Evolutionary conservation across 2,797 vertebrate genomes (phyloP).

Genomic region (Neoniphon sammara): DNA sequence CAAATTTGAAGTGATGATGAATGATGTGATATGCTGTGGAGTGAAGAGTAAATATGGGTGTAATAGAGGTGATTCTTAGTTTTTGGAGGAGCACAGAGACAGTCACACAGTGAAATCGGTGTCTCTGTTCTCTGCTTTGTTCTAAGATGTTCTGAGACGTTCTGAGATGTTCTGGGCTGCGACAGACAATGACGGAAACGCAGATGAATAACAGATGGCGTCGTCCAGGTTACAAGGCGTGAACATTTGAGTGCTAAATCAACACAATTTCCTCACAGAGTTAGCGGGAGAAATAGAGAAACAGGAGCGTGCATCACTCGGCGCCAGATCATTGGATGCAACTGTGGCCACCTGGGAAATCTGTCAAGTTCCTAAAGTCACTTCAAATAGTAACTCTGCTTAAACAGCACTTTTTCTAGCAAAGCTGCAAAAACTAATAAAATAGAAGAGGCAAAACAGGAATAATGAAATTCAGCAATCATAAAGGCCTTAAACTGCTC

Average conservation of each 20-base stretch:
- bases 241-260: conserved; percentile 73
- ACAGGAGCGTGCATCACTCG: conserved; percentile 57
- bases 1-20: no score
- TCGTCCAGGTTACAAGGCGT: conserved; percentile 72
- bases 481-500: no score
- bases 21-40: no score
- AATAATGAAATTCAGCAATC: not conserved
- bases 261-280: conserved; percentile 57
- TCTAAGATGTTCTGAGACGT: not conserved
- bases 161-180: conserved; percentile 50
- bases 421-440: not conserved
- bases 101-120: conserved; percentile 46
- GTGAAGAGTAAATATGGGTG: not conserved
- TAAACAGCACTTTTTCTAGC: not conserved
- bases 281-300: conserved; percentile 57
- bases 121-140: conserved; percentile 44
- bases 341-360: conserved; percentile 18
- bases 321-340: conserved; percentile 50
- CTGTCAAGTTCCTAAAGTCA: conserved; percentile 18
- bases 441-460: not conserved
- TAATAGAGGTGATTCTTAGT: conserved; percentile 15
- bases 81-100: conserved; percentile 50
- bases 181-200: conserved; percentile 71
- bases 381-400: conserved; percentile 6
- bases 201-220: conserved; percentile 79